Conservation (phyloP, 2,888 invertebrate genomes). For the Cyclophora punctaria region DNA sequence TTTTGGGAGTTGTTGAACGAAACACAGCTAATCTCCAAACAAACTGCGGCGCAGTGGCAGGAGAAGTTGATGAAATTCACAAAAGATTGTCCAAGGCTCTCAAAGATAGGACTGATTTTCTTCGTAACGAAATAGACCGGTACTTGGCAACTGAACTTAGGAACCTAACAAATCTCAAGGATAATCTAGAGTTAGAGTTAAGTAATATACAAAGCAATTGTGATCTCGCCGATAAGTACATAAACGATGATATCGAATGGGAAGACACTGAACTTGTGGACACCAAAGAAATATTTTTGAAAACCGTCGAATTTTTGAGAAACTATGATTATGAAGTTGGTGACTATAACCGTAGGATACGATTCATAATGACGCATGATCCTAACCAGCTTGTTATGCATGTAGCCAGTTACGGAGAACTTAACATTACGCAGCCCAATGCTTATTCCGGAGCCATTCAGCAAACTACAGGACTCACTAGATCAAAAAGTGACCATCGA, state of each 20-base stretch:
- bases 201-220: constrained; percentile 97
- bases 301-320: constrained; percentile 95
- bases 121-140: constrained; percentile 92
- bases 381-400: constrained; percentile 93
- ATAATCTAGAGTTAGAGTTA: constrained; percentile 95
- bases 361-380: constrained; percentile 92
- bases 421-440: constrained; percentile 83
- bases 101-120: constrained; percentile 90
- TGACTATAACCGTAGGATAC: constrained; percentile 89
- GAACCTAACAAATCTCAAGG: constrained; percentile 89
- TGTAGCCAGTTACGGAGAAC: constrained; percentile 91
- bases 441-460: constrained; percentile 76
- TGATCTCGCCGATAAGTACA: constrained; percentile 95
- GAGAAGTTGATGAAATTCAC: constrained; percentile 95
- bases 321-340: constrained; percentile 96
- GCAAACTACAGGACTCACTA: constrained; percentile 85
- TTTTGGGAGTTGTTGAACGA: constrained; percentile 88
- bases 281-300: constrained; percentile 95
- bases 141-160: constrained; percentile 92
- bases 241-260: constrained; percentile 92
- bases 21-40: constrained; percentile 91
- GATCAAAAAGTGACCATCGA: constrained; percentile 95
- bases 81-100: constrained; percentile 89
- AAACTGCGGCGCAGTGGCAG: constrained; percentile 91
- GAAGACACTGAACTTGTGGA: constrained; percentile 95